Evolutionary conservation across 2,797 vertebrate species (phyloP).

Genomic region (Chelon auratus): DNA sequence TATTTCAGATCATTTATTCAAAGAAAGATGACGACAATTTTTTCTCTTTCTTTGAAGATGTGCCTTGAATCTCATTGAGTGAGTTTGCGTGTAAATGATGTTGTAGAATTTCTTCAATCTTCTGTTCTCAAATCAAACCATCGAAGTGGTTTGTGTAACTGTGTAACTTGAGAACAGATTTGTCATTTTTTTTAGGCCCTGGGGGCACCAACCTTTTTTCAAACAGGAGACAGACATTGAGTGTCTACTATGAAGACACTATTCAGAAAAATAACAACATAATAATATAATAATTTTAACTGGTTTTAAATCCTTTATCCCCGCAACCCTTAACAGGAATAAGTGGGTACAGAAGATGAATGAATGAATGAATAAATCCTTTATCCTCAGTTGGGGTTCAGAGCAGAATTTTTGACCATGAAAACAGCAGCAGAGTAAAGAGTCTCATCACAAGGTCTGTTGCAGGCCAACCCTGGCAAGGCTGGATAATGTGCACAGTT

Average conservation of each 20-base stretch:
- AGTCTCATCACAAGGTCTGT: neutral
- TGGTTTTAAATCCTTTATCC: no score
- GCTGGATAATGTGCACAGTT: no score
- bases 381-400: no score
- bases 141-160: neutral
- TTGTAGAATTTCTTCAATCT: conserved; percentile 2
- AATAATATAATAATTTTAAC: neutral
- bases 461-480: no score
- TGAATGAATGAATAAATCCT: no score
- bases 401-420: neutral
- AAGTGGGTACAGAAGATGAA: no score
- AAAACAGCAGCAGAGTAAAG: neutral
- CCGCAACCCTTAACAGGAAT: no score
- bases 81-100: neutral
- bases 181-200: neutral
- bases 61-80: neutral
- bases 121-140: conserved; percentile 8
- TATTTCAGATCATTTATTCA: conserved; percentile 41
- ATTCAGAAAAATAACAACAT: neutral
- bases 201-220: neutral
- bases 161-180: neutral
- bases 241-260: neutral
- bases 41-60: conserved; percentile 5
- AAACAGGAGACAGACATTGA: neutral
- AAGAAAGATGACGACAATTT: conserved; percentile 12